Conservation (phyloP, 1,140 invertebrate species). For the Vanessa tameamea region DNA sequence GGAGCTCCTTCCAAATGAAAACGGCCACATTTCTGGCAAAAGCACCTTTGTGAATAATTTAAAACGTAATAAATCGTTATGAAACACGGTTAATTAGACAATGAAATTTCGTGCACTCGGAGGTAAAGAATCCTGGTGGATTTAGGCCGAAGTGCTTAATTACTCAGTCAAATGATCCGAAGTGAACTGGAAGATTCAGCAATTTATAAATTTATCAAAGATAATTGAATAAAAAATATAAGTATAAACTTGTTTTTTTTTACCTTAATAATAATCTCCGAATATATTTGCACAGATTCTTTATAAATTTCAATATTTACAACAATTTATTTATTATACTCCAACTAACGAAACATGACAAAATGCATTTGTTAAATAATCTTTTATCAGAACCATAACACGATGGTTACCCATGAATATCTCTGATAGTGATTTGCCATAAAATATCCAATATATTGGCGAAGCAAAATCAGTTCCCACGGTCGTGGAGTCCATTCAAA, state of each 20-base stretch:
- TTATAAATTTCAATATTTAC: no score
- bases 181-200: background rate
- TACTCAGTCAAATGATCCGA: constrained; percentile 1
- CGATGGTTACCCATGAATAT: no score
- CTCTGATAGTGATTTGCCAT: background rate
- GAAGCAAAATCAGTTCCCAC: background rate
- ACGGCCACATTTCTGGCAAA: constrained; percentile 27
- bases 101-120: constrained; percentile 39
- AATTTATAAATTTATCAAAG: background rate
- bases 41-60: constrained; percentile 63
- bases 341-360: no score
- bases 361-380: no score
- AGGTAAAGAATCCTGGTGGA: constrained; percentile 9
- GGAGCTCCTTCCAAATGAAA: constrained; percentile 52
- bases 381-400: no score
- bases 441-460: constrained; percentile 8
- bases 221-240: no score
- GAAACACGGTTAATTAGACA: constrained; percentile 59
- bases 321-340: no score
- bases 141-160: constrained; percentile 14
- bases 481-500: constrained; percentile 10
- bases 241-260: no score
- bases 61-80: constrained; percentile 61
- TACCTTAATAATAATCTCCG: no score
- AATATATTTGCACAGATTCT: no score